phyloP scores from a whole-genome alignment of 2,113 vertebrate species.

The Herpailurus yagouaroundi region DNA sequence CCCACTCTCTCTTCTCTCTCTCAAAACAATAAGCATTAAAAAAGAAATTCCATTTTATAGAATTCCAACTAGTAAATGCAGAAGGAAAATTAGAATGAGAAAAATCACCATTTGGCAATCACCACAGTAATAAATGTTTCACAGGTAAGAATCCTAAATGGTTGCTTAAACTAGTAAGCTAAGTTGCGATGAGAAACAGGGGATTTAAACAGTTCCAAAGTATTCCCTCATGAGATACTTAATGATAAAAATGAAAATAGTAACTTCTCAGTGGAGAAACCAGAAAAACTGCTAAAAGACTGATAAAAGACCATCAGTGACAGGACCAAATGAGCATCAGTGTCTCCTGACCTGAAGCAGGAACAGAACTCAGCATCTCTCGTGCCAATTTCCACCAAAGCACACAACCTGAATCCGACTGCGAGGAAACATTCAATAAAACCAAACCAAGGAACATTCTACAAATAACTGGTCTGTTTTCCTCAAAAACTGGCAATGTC shows the following conservation, averaged over 20 bases:
- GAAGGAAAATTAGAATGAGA: constrained; percentile 27
- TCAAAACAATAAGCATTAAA: too few species aligned
- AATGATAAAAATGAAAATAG: neutral
- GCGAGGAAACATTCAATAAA: neutral
- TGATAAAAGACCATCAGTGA: neutral
- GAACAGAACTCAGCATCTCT: too few species aligned
- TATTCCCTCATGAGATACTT: neutral
- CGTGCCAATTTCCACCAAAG: neutral
- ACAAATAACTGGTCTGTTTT: neutral
- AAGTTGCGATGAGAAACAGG: neutral
- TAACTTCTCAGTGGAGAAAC: neutral
- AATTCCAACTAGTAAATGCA: neutral
- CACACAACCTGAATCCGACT: neutral
- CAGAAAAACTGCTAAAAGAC: neutral
- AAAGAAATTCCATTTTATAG: neutral
- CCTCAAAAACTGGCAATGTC: neutral
- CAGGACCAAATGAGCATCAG: too few species aligned
- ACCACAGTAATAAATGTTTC: neutral
- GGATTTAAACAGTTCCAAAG: neutral
- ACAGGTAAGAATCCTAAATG: neutral
- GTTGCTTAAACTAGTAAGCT: neutral
- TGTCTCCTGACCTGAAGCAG: neutral
- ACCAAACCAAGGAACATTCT: neutral
- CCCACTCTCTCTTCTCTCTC: too few species aligned
- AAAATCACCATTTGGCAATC: neutral